Evolutionary conservation across 2,888 invertebrate species (phyloP).

Genomic region (Sisyra nigra): DNA sequence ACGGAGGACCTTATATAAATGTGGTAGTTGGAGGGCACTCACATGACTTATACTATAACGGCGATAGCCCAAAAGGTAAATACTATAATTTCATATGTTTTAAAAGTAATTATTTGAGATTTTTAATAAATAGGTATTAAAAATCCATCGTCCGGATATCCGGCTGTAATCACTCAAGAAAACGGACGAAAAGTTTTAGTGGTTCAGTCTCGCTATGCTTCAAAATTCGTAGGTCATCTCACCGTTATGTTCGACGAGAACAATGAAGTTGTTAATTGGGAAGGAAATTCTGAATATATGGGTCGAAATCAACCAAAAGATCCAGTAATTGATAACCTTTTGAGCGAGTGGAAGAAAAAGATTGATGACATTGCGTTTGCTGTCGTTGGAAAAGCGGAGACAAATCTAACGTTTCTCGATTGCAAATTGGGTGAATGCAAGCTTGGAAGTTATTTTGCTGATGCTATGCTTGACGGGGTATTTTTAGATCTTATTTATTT

Average conservation of each 20-base stretch:
- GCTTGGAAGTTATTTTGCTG: slow-evolving; percentile 55
- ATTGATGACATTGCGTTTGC: slow-evolving; percentile 36
- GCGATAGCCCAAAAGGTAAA: slow-evolving; percentile 20
- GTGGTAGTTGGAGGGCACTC: slow-evolving; percentile 78
- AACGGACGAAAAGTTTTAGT: slow-evolving; percentile 41
- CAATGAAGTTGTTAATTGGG: slow-evolving; percentile 47
- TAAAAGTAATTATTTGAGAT: too few relatives aligned
- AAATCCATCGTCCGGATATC: slow-evolving; percentile 44
- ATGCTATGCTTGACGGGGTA: slow-evolving; percentile 50
- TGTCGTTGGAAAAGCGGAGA: slow-evolving; percentile 40
- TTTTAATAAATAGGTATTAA: slow-evolving; percentile 41
- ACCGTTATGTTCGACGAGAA: slow-evolving; percentile 49
- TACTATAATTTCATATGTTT: too few relatives aligned
- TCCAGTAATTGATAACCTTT: slow-evolving; percentile 33
- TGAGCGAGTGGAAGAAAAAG: slow-evolving; percentile 39
- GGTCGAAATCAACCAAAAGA: slow-evolving; percentile 45
- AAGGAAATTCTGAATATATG: slow-evolving; percentile 56
- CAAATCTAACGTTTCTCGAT: slow-evolving; percentile 33
- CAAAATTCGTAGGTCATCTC: slow-evolving; percentile 63
- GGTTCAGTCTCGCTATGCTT: slow-evolving; percentile 56
- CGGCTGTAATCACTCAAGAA: slow-evolving; percentile 43
- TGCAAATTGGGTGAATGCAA: slow-evolving; percentile 53
- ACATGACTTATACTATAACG: slow-evolving; percentile 60
- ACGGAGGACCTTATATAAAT: slow-evolving; percentile 50
- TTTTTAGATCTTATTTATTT: slow-evolving; percentile 15